Evolutionary conservation across 2,888 invertebrate species (phyloP), one percentile per base, ranked within the genome.

Genomic region (Parthenolecanium corni): DNA sequence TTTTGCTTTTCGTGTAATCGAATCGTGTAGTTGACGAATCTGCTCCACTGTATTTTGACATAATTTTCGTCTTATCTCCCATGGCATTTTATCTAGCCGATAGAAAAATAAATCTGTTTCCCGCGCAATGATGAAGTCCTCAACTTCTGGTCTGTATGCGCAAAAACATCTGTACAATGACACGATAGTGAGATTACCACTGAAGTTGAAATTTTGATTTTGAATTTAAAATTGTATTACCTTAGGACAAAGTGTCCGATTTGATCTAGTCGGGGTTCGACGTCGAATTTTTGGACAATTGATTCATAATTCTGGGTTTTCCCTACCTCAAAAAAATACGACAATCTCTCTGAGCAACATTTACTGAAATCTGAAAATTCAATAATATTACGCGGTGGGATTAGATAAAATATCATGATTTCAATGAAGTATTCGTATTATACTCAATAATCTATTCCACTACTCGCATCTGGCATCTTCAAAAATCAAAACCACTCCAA

Each of bases 241-340:
- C 61, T 61, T 40, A 61, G 38, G n/a, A 61, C 16, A 23, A 61
- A 61, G 23, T 61, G 61, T 3, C 61, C 61, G 12, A 40, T 40
- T 51, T 38, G 47, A 23, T 61, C 61, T 21, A 61, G 11, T 61
- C 51, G 14, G 5, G 51, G 38, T 18, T 49, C 61, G 2, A 49
- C 49, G 20, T 31, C 23, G 1, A 51, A 3, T n/a, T 11, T 31
- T 20, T 61, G 49, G 2, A n/a, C 18, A 12, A 38, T 2, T 5
- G 5, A 4, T 5, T 16, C 36, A 20, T 49, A 3, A 38, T 18
- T 12, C 20, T 49, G 24, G 3, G 4, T 18, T 16, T 57, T 25
- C 5, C 21, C 58, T 12, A 20, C 25, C 1, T 40, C 23, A 5
- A 36, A 11, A 14, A 58, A 51, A 20, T 11, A 24, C 16, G 36